phyloP scores from a whole-genome alignment of 2,888 invertebrate genomes.

The Lepidocyrtoides sp. region DNA sequence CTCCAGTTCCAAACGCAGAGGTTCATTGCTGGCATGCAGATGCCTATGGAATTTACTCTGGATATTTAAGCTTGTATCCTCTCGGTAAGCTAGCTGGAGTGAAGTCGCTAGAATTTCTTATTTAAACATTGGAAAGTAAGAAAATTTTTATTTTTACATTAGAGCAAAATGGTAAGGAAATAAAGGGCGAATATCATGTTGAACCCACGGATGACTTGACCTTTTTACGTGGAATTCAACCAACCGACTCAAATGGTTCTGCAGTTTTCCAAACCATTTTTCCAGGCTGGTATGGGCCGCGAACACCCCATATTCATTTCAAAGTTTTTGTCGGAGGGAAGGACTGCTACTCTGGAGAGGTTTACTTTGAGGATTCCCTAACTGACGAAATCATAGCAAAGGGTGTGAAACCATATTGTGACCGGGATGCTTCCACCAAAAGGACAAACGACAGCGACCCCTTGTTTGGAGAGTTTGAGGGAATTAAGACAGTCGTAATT shows the following conservation, averaged over 20 bases:
- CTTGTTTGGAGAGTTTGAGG: constrained; percentile 18
- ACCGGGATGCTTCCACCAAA: constrained; percentile 67
- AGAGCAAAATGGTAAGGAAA: background rate
- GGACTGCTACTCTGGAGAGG: constrained; percentile 77
- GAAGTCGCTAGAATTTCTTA: too few species aligned
- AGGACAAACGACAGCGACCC: constrained; percentile 61
- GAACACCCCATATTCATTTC: constrained; percentile 81
- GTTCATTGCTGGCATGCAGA: constrained; percentile 82
- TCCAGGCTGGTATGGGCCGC: constrained; percentile 79
- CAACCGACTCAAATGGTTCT: constrained; percentile 75
- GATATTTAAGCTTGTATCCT: constrained; percentile 78
- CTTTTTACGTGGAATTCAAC: constrained; percentile 81
- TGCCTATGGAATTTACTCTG: constrained; percentile 79
- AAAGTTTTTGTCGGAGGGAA: constrained; percentile 72
- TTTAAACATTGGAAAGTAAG: too few species aligned
- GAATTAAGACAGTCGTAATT: constrained; percentile 53
- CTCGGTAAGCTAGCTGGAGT: constrained; percentile 73
- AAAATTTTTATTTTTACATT: constrained; percentile 19
- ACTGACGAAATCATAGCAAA: constrained; percentile 72
- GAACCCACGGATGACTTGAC: constrained; percentile 77
- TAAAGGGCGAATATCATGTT: constrained; percentile 54
- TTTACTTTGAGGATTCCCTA: constrained; percentile 77
- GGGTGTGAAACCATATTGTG: constrained; percentile 73
- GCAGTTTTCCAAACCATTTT: constrained; percentile 77
- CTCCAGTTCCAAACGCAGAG: constrained; percentile 72